Percentiles rank a stretch among this genome's conserved stretches.
phyloP scores from a whole-genome alignment of 2,113 vertebrate genomes.

The Upupa epops region DNA sequence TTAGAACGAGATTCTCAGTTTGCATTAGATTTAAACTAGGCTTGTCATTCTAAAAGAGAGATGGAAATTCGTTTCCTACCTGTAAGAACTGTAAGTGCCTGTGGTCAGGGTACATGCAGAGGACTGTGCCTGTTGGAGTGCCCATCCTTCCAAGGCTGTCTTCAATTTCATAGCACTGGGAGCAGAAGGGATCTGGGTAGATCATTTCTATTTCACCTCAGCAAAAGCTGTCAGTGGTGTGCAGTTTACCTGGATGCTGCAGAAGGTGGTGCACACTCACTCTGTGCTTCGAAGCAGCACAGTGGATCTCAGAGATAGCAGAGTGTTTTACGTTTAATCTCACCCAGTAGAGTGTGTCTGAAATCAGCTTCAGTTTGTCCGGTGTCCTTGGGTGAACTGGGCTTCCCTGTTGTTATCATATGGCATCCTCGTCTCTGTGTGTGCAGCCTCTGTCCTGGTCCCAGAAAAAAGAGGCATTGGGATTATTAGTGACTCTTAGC shows the following conservation, averaged over 20 bases:
- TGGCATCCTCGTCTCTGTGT: rapidly evolving
- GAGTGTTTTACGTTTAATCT: not conserved
- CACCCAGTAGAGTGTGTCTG: not conserved
- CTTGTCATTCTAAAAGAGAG: not conserved
- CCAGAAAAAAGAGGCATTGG: not conserved
- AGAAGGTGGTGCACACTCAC: not conserved
- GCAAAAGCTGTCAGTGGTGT: not conserved
- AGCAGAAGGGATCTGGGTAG: not conserved
- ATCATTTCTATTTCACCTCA: not conserved
- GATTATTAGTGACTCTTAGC: not conserved
- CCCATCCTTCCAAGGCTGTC: not conserved
- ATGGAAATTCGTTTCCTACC: not conserved
- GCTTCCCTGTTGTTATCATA: rapidly evolving
- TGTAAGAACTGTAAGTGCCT: rapidly evolving
- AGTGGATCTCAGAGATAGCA: too few species aligned
- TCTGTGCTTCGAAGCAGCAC: not conserved
- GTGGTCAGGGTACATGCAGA: not conserved
- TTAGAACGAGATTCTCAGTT: not conserved
- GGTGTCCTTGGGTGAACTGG: not conserved
- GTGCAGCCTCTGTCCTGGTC: not conserved
- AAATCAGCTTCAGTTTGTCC: not conserved
- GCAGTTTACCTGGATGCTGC: not conserved
- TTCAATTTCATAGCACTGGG: not conserved
- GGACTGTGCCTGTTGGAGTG: not conserved
- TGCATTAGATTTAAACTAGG: not conserved